Conservation (phyloP, 2,113 vertebrate genomes). For the Sebastes fasciatus region DNA sequence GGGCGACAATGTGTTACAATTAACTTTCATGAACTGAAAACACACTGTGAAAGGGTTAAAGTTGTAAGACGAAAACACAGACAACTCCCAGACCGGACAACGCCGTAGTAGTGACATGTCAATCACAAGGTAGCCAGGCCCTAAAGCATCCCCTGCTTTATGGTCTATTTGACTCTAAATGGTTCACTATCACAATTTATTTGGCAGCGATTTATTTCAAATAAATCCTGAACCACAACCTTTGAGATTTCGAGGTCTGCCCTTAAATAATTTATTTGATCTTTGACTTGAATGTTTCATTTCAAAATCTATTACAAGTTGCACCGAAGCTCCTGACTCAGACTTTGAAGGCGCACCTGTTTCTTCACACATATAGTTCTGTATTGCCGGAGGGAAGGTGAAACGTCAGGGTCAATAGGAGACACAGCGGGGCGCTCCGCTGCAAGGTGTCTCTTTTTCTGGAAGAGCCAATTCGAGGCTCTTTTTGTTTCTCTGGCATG, state of each 20-base stretch:
- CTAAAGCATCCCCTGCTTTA: too few relatives aligned
- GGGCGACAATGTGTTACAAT: too few relatives aligned
- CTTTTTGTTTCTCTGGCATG: constrained; percentile 53
- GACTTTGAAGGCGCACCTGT: constrained; percentile 69
- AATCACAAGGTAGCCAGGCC: too few relatives aligned
- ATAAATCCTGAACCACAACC: constrained; percentile 18
- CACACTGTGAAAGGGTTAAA: too few relatives aligned
- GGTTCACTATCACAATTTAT: background rate
- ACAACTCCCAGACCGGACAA: too few relatives aligned
- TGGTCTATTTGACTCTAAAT: too few relatives aligned
- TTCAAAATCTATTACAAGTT: constrained; percentile 21
- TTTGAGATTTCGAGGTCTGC: constrained; percentile 6
- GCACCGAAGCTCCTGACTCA: background rate
- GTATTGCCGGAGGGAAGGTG: constrained; percentile 38
- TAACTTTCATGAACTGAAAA: too few relatives aligned
- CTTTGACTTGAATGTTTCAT: constrained; percentile 32
- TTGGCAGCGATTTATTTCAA: constrained; percentile 8
- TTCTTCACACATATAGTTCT: constrained; percentile 35
- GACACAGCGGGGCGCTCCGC: constrained; percentile 27
- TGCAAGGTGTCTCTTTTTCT: constrained; percentile 31
- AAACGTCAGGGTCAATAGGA: constrained; percentile 40
- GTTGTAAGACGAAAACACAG: too few relatives aligned
- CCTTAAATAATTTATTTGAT: constrained; percentile 15
- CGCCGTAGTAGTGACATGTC: too few relatives aligned
- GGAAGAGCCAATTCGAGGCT: constrained; percentile 26